Evolutionary conservation across 1,140 invertebrate genomes (phyloP), one percentile per base, ranked within the genome.

Genomic region (Drosophila tsacasi): DNA sequence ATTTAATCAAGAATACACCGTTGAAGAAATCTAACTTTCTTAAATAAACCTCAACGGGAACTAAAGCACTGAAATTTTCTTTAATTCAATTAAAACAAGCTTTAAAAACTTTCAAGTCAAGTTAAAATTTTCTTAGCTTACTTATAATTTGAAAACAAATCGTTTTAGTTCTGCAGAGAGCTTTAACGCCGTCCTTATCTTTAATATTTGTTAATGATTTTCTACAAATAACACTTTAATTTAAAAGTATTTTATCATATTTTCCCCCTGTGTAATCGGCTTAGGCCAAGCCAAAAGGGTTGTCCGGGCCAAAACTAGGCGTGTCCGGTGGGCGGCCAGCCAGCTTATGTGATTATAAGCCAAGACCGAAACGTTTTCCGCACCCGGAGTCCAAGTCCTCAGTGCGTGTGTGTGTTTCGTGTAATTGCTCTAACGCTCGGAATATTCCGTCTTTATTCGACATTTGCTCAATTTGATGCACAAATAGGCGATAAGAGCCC

Each of bases 271-370:
- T 66, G 63, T 35, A 66, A 66, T 50, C 64, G 42, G 76, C 44
- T 57, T 77, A 62, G 39, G 46, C 59, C 15, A 42, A 13, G 58
- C 46, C 68, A 75, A 77, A 71, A 71, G 74, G 64, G 74, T 71
- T 71, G 54, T 50, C 13, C 37, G 30, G 37, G 35, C 44, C 50
- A 57, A 37, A 50, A 27, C 21, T 39, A 27, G 74, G 75, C 75
- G 75, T 68, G 63, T 12, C 63, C 12, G n/a, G 40, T 40, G 62
- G 73, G 30, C 52, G 52, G 47, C 47, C 60, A 8, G 25, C n/a
- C 52, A 66, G 72, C 72, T 66, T 76, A 66, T 75, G 52, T 76
- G 72, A 57, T 77, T 77, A 77, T 77, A 61, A 77, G 62, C 46
- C 72, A 55, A 52, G 54, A 76, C 65, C 61, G 39, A 57, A 66